phyloP scores from a whole-genome alignment of 2,113 vertebrate species.

The Solea senegalensis region DNA sequence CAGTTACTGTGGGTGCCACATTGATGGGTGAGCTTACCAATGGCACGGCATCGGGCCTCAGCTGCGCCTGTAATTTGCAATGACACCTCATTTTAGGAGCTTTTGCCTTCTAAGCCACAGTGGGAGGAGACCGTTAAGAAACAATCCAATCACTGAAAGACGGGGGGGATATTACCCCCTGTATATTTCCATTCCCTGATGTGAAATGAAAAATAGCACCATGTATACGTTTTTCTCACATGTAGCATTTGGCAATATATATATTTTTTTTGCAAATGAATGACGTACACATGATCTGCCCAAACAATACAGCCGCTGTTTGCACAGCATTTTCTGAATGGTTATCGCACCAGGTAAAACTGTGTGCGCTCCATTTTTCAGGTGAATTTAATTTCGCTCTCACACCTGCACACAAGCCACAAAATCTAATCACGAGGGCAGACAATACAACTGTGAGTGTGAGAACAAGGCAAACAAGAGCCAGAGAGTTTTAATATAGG shows the following conservation, averaged over 20 bases:
- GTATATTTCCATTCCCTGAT: conserved; percentile 16
- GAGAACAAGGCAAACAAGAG: conserved; percentile 23
- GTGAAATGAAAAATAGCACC: conserved; percentile 44
- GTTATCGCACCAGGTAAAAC: conserved; percentile 4
- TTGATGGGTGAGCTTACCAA: conserved; percentile 84
- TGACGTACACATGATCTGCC: conserved; percentile 1
- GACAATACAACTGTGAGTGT: conserved; percentile 20
- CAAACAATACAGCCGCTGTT: conserved; percentile 8
- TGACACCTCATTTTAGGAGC: conserved; percentile 95
- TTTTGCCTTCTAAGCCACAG: conserved; percentile 60
- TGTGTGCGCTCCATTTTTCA: not conserved
- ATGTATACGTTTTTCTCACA: conserved; percentile 17
- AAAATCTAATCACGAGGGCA: conserved; percentile 39
- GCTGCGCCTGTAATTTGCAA: conserved; percentile 88
- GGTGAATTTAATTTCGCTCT: not conserved
- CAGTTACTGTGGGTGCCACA: conserved; percentile 87
- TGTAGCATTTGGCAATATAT: conserved; percentile 8
- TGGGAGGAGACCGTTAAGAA: conserved; percentile 59
- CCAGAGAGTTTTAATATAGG: conserved; percentile 20
- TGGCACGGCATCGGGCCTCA: conserved; percentile 80
- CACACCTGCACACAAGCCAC: conserved; percentile 5
- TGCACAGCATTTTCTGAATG: not conserved
- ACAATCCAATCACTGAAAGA: conserved; percentile 80
- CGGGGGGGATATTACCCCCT: conserved; percentile 79
- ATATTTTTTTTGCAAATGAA: not conserved